These are phyloP conservation scores for Yponomeuta plumbellus DNA, from an alignment of 2,888 invertebrate genomes.

Conservation along the genomic window DNA sequence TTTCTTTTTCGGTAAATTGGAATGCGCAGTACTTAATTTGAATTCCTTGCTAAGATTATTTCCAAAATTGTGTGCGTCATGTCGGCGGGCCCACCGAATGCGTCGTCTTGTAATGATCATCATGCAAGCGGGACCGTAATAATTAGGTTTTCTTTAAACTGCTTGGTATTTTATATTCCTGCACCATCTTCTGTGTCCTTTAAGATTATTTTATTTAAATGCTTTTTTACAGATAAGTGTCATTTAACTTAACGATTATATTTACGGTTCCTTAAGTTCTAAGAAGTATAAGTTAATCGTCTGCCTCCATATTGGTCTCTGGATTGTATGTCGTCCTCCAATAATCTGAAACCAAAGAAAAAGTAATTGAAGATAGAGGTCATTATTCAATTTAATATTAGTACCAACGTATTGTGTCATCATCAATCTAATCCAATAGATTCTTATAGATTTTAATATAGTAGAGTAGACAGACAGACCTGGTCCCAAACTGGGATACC, in stretches of 20 bases:
- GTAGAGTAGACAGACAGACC: too few species aligned
- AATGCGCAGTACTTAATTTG: slow-evolving; percentile 19
- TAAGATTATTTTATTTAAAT: slow-evolving; percentile 42
- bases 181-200: not conserved
- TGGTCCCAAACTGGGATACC: too few species aligned
- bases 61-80: slow-evolving; percentile 4
- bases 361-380: not conserved
- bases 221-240: slow-evolving; percentile 52
- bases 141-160: too few species aligned
- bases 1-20: slow-evolving; percentile 12
- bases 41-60: slow-evolving; percentile 11
- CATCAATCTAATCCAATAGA: too few species aligned
- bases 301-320: slow-evolving; percentile 54
- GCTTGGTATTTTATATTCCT: not conserved
- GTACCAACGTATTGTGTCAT: too few species aligned
- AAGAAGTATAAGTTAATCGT: slow-evolving; percentile 48
- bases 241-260: slow-evolving; percentile 56
- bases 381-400: too few species aligned
- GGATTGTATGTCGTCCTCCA: slow-evolving; percentile 40
- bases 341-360: slow-evolving; percentile 51
- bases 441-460: too few species aligned
- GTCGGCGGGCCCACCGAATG: not conserved
- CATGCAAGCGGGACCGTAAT: not conserved
- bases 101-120: not conserved
- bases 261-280: slow-evolving; percentile 65